Evolutionary conservation across 2,113 vertebrate species (phyloP).

Genomic region (Apodemus sylvaticus): DNA sequence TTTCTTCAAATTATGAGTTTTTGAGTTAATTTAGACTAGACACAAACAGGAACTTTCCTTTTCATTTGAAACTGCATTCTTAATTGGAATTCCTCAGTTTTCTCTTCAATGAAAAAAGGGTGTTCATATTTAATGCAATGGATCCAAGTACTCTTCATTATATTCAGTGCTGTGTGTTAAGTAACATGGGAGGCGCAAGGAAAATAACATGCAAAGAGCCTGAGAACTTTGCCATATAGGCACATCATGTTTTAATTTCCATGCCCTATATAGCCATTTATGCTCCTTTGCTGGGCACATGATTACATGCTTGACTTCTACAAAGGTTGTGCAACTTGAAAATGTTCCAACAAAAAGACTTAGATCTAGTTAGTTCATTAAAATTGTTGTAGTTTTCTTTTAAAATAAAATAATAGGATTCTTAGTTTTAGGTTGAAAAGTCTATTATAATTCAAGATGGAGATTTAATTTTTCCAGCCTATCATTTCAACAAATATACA

Average conservation of each 20-base stretch:
- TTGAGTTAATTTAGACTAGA: background rate
- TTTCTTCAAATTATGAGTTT: background rate
- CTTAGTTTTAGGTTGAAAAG: background rate
- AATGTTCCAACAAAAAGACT: background rate
- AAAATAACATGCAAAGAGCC: background rate
- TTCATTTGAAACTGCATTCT: background rate
- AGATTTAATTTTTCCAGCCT: background rate
- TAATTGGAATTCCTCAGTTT: background rate
- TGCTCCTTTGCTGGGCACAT: rapidly evolving
- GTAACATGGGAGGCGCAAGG: background rate
- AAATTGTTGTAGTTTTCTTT: background rate
- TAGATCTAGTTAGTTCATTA: background rate
- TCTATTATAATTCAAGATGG: background rate
- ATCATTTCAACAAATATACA: background rate
- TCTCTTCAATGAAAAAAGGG: background rate
- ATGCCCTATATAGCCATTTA: background rate
- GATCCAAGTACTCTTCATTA: background rate
- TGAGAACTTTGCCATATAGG: too few species aligned
- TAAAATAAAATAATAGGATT: background rate
- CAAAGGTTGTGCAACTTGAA: background rate
- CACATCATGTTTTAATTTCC: too few species aligned
- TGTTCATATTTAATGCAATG: conserved; percentile 9
- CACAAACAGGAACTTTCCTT: background rate
- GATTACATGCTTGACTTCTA: background rate
- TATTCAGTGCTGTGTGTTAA: background rate